Conservation (phyloP, 2,113 vertebrate genomes). For the Phrynosoma platyrhinos region DNA sequence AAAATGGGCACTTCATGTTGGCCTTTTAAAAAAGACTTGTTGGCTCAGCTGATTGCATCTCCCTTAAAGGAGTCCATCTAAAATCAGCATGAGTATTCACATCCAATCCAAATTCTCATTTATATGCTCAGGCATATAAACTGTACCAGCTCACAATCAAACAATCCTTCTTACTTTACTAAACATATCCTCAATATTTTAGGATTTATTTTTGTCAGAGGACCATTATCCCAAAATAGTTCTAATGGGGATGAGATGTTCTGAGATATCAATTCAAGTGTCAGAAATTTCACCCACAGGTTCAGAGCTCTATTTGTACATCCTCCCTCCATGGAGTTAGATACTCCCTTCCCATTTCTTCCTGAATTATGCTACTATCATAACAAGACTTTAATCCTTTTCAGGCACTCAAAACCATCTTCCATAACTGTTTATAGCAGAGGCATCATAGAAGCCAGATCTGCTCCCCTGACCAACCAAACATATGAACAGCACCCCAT, state of each 20-base stretch:
- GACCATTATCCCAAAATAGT: neutral
- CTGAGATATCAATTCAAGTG: neutral
- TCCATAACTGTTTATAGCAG: too few relatives aligned
- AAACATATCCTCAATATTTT: neutral
- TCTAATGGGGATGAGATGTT: neutral
- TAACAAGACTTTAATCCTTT: neutral
- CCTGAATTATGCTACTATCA: neutral
- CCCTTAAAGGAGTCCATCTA: too few relatives aligned
- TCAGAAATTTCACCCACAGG: neutral
- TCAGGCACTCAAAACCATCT: neutral
- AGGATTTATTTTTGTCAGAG: neutral
- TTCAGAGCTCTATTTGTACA: neutral
- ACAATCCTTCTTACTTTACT: neutral
- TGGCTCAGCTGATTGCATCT: neutral
- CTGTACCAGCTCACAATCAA: neutral
- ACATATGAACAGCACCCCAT: neutral
- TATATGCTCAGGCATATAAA: neutral
- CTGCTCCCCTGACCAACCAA: neutral
- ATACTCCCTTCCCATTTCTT: too few relatives aligned
- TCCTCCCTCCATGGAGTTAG: neutral
- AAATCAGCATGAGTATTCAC: too few relatives aligned
- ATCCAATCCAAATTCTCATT: slow-evolving; percentile 41
- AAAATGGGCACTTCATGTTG: neutral
- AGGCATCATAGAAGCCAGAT: neutral
- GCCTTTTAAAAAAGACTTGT: neutral